These are phyloP conservation scores for Epistrophe grossulariae DNA, from an alignment of 2,888 invertebrate species.

Conservation along the genomic window DNA sequence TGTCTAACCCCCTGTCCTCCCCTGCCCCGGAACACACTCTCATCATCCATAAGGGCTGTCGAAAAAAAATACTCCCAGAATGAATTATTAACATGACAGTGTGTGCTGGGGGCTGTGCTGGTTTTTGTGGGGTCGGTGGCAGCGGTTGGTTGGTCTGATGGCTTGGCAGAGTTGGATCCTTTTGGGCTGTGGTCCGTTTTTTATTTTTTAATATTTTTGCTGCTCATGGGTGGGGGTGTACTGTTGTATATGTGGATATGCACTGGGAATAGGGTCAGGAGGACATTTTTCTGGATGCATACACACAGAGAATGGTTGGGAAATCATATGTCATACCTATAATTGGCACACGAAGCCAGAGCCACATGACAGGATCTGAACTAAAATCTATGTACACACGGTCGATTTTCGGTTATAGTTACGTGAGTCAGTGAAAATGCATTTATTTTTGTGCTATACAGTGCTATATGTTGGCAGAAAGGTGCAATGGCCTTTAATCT, in stretches of 20 bases:
- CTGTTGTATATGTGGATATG: neutral
- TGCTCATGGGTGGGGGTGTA: constrained; percentile 8
- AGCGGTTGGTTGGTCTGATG: constrained; percentile 13
- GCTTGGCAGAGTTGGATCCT: constrained; percentile 51
- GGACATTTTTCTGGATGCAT: constrained; percentile 61
- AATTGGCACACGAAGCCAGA: constrained; percentile 71
- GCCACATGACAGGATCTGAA: constrained; percentile 67
- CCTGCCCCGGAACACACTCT: neutral
- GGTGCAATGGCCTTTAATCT: constrained; percentile 64
- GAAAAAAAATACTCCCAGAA: constrained; percentile 38
- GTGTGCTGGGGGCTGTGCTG: constrained; percentile 35
- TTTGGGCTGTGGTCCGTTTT: constrained; percentile 32
- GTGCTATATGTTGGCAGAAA: neutral
- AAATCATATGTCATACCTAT: constrained; percentile 71
- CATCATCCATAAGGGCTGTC: constrained; percentile 25
- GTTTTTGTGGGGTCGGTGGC: constrained; percentile 17
- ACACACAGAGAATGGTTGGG: constrained; percentile 38
- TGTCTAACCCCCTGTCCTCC: neutral
- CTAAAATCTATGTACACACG: constrained; percentile 61
- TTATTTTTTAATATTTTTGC: constrained; percentile 1
- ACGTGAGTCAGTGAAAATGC: constrained; percentile 44
- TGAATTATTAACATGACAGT: constrained; percentile 71
- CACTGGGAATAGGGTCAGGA: constrained; percentile 65
- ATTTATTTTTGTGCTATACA: constrained; percentile 36
- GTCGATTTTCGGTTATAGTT: constrained; percentile 54